phyloP scores from a whole-genome alignment of 2,797 vertebrate species.

The Acanthis flammea region DNA sequence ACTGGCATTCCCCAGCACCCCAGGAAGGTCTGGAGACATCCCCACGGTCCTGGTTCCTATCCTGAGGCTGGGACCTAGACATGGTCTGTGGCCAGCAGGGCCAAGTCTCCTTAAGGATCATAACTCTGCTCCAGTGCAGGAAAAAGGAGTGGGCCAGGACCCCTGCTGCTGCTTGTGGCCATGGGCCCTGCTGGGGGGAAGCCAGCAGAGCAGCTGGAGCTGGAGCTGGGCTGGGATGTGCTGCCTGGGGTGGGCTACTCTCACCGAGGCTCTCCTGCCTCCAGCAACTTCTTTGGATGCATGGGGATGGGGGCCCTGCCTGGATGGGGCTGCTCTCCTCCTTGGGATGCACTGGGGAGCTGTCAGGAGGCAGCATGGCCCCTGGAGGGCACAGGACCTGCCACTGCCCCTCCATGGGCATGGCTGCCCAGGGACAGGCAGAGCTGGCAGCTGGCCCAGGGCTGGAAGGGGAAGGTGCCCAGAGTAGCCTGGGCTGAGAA shows the following conservation, averaged over 20 bases:
- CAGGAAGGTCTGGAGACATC: not conserved
- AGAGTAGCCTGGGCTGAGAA: not conserved
- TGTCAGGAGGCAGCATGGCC: not conserved
- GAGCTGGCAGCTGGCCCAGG: not conserved
- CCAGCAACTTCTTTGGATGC: not conserved
- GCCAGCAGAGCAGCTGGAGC: not conserved
- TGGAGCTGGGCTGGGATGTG: not conserved
- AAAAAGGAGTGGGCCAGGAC: not conserved
- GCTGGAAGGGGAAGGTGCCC: not conserved
- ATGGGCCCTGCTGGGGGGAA: not conserved
- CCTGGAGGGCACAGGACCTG: not conserved
- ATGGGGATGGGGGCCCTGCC: not conserved
- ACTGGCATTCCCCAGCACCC: not conserved
- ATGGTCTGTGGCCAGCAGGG: fast-evolving
- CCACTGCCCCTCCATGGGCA: fast-evolving
- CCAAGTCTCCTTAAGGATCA: fast-evolving
- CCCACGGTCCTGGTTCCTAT: not conserved
- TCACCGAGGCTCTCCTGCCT: not conserved
- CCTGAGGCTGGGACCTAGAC: not conserved
- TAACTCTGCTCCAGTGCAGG: not conserved
- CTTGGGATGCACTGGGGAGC: not conserved
- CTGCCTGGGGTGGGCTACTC: not conserved
- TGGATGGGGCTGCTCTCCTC: not conserved
- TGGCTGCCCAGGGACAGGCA: fast-evolving
- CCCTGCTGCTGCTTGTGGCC: not conserved